These are phyloP conservation scores for Hydropsyche tenuis DNA, from an alignment of 1,140 invertebrate species.

Conservation along the genomic window DNA sequence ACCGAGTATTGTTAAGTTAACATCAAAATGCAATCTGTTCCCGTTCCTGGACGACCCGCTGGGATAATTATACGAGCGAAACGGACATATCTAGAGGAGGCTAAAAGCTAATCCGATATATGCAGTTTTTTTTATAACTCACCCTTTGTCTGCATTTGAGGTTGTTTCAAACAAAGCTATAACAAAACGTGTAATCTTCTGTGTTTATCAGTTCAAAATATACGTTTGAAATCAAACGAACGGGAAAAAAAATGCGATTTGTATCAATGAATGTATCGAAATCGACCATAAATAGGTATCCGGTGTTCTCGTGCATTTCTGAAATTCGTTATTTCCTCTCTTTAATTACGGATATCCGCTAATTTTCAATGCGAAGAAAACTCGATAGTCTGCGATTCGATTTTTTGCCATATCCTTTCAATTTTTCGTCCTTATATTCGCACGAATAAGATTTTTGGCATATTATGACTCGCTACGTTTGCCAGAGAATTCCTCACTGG, in stretches of 20 bases:
- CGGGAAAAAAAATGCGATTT: conserved; percentile 31
- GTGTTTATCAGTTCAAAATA: not conserved
- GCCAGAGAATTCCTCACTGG: too few species aligned
- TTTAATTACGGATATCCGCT: conserved; percentile 45
- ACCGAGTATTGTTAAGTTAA: conserved; percentile 19
- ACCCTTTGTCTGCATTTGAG: too few species aligned
- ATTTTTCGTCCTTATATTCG: too few species aligned
- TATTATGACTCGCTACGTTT: too few species aligned
- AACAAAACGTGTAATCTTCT: not conserved
- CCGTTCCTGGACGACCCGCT: conserved; percentile 5
- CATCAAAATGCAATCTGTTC: conserved; percentile 39
- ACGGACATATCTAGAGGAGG: not conserved
- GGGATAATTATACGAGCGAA: conserved; percentile 32
- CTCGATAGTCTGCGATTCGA: not conserved
- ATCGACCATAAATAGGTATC: conserved; percentile 31
- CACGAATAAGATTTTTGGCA: too few species aligned
- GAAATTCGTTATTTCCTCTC: conserved; percentile 46
- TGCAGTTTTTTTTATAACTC: not conserved
- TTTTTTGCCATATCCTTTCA: not conserved
- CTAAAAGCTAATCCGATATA: not conserved
- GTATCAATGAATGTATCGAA: conserved; percentile 37
- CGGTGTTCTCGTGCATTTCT: conserved; percentile 36
- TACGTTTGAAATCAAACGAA: not conserved
- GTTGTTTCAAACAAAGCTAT: too few species aligned
- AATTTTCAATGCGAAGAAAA: conserved; percentile 46